Conservation (phyloP, 2,797 vertebrate genomes). For the Apodemus agrarius region DNA sequence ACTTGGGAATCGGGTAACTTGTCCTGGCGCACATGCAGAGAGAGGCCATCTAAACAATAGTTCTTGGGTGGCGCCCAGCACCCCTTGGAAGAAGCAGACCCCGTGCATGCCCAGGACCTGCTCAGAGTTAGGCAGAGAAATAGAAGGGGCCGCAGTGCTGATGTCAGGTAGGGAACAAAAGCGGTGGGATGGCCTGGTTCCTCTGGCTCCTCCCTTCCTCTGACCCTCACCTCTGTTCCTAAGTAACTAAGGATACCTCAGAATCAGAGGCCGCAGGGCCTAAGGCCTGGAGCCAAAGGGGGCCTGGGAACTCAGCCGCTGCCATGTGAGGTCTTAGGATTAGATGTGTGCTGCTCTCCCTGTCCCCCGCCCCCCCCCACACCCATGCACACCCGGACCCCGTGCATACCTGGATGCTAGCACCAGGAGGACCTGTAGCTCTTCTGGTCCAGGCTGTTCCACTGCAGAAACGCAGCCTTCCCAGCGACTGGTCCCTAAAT, state of each 20-base stretch:
- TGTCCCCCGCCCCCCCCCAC: no score
- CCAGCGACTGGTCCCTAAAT: background rate
- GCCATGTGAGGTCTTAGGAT: background rate
- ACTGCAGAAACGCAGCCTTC: background rate
- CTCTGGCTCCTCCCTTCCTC: background rate
- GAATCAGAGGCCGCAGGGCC: background rate
- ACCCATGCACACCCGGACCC: no score
- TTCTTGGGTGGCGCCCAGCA: background rate
- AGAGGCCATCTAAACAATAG: background rate
- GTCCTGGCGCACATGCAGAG: background rate
- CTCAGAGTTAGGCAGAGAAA: background rate
- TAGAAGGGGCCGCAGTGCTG: background rate
- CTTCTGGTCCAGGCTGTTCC: background rate
- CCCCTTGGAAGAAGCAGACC: background rate
- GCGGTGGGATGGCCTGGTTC: background rate
- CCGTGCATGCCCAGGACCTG: background rate
- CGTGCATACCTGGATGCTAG: background rate
- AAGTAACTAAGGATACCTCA: background rate
- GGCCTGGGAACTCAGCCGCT: background rate
- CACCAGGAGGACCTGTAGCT: background rate
- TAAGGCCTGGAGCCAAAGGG: background rate
- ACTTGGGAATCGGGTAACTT: background rate
- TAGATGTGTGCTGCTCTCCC: accelerated
- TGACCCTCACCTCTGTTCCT: background rate
- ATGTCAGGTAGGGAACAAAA: no score